These are phyloP conservation scores for Bujurquina vittata DNA, from an alignment of 2,113 vertebrate species.

Conservation along the genomic window DNA sequence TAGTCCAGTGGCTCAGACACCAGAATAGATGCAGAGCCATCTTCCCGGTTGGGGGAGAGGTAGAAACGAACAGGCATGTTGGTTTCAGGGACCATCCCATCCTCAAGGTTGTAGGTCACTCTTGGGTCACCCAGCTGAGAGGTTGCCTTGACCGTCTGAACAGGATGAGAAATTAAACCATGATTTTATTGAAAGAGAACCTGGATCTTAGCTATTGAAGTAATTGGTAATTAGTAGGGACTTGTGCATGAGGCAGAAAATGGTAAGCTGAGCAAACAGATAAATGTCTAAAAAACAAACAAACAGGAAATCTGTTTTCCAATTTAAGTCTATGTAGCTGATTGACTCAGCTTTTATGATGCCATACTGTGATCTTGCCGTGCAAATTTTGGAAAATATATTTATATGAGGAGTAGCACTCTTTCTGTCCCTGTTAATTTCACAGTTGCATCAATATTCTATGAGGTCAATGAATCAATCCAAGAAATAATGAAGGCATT, in stretches of 20 bases:
- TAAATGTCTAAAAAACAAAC: no score
- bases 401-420: neutral
- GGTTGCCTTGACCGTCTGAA: conserved; percentile 88
- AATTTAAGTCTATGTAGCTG: neutral
- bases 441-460: neutral
- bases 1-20: conserved; percentile 89
- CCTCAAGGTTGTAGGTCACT: conserved; percentile 89
- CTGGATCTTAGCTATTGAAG: neutral
- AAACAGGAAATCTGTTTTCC: neutral
- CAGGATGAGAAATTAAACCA: neutral
- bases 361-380: neutral
- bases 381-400: neutral
- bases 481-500: neutral
- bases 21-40: conserved; percentile 87
- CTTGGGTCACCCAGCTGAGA: conserved; percentile 88
- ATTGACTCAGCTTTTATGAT: neutral
- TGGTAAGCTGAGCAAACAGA: neutral
- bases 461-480: conserved; percentile 5
- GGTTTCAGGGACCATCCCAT: conserved; percentile 88
- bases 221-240: neutral
- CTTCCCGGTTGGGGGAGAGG: conserved; percentile 88
- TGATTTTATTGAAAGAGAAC: neutral
- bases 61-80: conserved; percentile 92
- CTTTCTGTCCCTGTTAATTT: conserved; percentile 1
- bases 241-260: neutral